Base-by-base conservation (phyloP, 2,797 vertebrate species). In the Lacerta bilineata region DNA sequence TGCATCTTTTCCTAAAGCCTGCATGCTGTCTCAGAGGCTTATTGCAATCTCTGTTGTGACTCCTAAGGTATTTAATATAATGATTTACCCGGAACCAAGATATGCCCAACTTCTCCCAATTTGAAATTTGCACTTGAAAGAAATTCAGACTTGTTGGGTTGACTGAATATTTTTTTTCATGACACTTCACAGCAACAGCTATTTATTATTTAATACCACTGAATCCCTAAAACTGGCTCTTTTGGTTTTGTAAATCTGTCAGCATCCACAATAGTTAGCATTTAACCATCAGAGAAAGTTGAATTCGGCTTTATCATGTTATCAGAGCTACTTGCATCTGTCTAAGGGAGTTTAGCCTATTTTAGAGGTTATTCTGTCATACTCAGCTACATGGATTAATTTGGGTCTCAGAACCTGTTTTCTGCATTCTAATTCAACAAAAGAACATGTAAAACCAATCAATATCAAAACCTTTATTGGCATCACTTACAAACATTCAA, bases 121-220 rank as follows among this genome's bases (percentile, higher is more conserved):
- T 75, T 83, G 9, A 87, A 85, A 90, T 83, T 41, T 90, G n/a
- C 3, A 46, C 4, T 10, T 88, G 68, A 93, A 93, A 15, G 1
- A 85, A 75, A 84, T 5, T 87, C 3, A 6, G 9, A 46, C n/a
- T 41, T 43, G 10, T 79, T 80, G 33, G 23, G 55, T 23, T 76
- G 17, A 8, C 10, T n/a, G 33, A 84, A 36, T 72, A 59, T 61
- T 84, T 23, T 15, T 15, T 84, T 15, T 82, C 72, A 2, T 18
- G 82, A 81, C 18, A 20, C 80, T 79, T 4, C n/a, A 15, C 84
- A 33, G n/a, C 39, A 86, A 11, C 17, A 39, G 71, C 27, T 74
- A 59, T 15, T 61, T 59, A 84, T 25, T 7, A 84, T 59, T 75
- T n/a, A 50, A 36, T 50, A 71, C 18, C 15, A 4, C 39, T 36